Conservation (phyloP, 2,888 invertebrate genomes). For the Gryllus longicercus region DNA sequence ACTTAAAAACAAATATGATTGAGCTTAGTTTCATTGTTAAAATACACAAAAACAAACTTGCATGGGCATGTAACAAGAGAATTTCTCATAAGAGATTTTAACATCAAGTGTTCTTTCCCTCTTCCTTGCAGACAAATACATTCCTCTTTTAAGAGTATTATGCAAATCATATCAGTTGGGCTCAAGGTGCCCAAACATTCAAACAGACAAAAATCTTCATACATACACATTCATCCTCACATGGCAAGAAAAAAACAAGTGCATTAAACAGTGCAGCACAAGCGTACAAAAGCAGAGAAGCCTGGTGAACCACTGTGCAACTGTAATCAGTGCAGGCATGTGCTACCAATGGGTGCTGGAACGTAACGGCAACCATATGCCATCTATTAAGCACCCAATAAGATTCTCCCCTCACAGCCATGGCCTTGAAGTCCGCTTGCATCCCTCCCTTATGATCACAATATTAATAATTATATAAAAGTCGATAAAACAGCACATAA, state of each 20-base stretch:
- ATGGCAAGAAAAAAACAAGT: not conserved
- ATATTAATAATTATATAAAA: not conserved
- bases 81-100: not conserved
- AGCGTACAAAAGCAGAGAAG: not conserved
- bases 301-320: not conserved
- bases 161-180: not conserved
- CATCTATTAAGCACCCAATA: too few relatives aligned
- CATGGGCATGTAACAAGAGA: not conserved
- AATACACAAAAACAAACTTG: not conserved
- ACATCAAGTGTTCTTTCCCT: not conserved
- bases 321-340: not conserved
- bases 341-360: too few relatives aligned
- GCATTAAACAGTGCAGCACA: conserved; percentile 17
- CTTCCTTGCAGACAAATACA: not conserved
- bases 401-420: not conserved
- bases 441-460: not conserved
- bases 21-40: not conserved
- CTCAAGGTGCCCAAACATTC: not conserved
- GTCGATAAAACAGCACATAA: not conserved
- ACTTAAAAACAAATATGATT: not conserved
- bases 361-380: too few relatives aligned
- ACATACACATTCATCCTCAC: not conserved
- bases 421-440: not conserved
- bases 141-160: not conserved
- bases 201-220: not conserved